Base-by-base conservation (phyloP, 1,140 invertebrate genomes). In the Cyclargus thomasi region DNA sequence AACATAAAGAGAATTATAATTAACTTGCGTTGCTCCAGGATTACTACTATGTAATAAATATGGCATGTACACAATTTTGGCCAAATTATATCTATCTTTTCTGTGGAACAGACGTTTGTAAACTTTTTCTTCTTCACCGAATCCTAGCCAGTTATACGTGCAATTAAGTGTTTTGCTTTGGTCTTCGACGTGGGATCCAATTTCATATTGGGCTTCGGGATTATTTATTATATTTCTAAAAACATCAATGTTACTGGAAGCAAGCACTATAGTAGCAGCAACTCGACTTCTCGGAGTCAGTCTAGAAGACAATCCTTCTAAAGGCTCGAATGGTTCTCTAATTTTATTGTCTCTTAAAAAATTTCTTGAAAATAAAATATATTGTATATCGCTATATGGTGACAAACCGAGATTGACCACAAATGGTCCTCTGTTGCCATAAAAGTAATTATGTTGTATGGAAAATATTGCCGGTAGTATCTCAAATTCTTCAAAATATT, bases 171-270 rank as follows among this genome's bases (percentile, higher is more conserved):
- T 91, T 87, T 96, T 95, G 74, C 97, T 98, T 79, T 99, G 98
- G 83, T 99, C 97, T 76, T 96, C 94, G 1, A 99, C 91, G 80
- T 99, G 98, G 1, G 97, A 98, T 1, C 97, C 97, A 62, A 99
- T 95, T 91, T 99, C 98, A 82, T 96, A 99, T 66, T 92, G 93
- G 16, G 97, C 97, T 63, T 95, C 94, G 0, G 94, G 95, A 91
- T 99, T 99, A 67, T 97, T 93, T 57, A 99, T 93, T 69, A 97
- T 96, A 85, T 99, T 99, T 69, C 98, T 92, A 75, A 93, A 97
- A 2, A 99, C 92, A 57, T 95, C 92, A 0, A 99, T 94, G 84
- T 99, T 99, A 68, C 96, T 96, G 0, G 97, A 97, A 0, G 97
- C 94, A 39, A 98, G 93, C 0, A 99, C 96, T 14, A 99, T 92